phyloP scores from a whole-genome alignment of 2,797 vertebrate genomes.

The Poeciliopsis turneri region DNA sequence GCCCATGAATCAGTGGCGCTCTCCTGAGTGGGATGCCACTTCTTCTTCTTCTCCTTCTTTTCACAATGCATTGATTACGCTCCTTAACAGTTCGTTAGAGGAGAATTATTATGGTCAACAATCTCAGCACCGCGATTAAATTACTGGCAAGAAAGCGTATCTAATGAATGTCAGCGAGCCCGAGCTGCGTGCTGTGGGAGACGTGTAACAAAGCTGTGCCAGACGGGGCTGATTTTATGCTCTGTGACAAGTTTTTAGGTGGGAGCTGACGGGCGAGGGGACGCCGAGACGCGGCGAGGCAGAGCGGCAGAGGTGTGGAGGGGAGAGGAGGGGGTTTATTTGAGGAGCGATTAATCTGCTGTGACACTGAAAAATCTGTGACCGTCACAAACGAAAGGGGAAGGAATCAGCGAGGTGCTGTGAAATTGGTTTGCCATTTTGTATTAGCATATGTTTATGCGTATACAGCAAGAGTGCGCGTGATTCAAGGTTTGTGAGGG shows the following conservation, averaged over 20 bases:
- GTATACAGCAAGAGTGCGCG: constrained; percentile 9
- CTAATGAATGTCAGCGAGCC: constrained; percentile 43
- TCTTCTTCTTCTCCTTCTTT: not conserved
- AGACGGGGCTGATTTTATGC: constrained; percentile 46
- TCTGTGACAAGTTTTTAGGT: constrained; percentile 31
- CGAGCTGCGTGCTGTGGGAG: constrained; percentile 49
- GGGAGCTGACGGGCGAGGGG: not conserved
- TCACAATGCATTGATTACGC: constrained; percentile 56
- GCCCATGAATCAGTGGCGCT: constrained; percentile 35
- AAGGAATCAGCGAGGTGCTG: constrained; percentile 22
- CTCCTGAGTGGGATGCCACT: constrained; percentile 35
- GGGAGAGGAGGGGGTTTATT: constrained; percentile 11
- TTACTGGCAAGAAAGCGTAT: constrained; percentile 30
- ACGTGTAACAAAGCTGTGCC: constrained; percentile 42
- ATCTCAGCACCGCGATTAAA: constrained; percentile 51
- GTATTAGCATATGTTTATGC: constrained; percentile 30
- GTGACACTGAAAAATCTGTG: constrained; percentile 38
- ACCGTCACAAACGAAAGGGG: constrained; percentile 17
- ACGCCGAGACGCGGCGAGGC: constrained; percentile 7
- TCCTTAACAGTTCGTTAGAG: constrained; percentile 28
- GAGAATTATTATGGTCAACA: constrained; percentile 32
- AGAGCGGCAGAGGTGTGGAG: constrained; percentile 12
- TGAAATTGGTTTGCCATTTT: constrained; percentile 52
- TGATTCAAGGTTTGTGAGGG: constrained; percentile 24
- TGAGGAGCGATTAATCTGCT: constrained; percentile 2